phyloP scores from a whole-genome alignment of 1,140 invertebrate genomes.

The Apis laboriosa region DNA sequence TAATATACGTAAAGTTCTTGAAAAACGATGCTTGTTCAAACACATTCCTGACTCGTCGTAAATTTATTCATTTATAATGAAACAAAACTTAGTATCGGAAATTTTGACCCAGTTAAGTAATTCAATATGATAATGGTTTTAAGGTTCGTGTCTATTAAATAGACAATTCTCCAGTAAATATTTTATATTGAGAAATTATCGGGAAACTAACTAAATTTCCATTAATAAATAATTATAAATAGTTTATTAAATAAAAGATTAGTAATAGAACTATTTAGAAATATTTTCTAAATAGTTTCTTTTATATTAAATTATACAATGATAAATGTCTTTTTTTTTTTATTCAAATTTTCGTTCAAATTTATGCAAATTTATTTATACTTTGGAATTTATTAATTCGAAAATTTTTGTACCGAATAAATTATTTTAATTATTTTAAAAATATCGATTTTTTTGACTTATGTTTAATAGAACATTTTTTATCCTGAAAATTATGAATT shows the following conservation, averaged over 20 bases:
- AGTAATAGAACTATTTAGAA: too few species aligned
- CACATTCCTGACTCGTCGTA: not conserved
- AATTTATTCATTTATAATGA: slow-evolving; percentile 25
- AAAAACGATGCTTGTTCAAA: not conserved
- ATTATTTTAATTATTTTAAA: too few species aligned
- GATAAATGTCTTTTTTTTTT: too few species aligned
- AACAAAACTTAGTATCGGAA: slow-evolving; percentile 38
- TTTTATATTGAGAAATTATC: not conserved
- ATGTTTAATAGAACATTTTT: too few species aligned
- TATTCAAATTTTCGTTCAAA: too few species aligned
- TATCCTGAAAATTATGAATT: too few species aligned
- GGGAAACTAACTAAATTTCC: not conserved
- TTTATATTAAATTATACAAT: too few species aligned
- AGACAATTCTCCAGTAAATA: not conserved
- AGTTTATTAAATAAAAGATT: not conserved
- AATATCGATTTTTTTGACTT: too few species aligned
- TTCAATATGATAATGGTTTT: slow-evolving; percentile 13
- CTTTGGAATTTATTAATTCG: too few species aligned
- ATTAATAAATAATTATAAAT: not conserved
- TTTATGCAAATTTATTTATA: too few species aligned
- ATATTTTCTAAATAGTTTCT: too few species aligned
- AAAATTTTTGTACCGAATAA: too few species aligned
- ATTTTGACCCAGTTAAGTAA: slow-evolving; percentile 34
- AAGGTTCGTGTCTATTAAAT: slow-evolving; percentile 15
- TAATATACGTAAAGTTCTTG: not conserved